Conservation (phyloP, 2,113 vertebrate genomes). For the Chitala chitala region DNA sequence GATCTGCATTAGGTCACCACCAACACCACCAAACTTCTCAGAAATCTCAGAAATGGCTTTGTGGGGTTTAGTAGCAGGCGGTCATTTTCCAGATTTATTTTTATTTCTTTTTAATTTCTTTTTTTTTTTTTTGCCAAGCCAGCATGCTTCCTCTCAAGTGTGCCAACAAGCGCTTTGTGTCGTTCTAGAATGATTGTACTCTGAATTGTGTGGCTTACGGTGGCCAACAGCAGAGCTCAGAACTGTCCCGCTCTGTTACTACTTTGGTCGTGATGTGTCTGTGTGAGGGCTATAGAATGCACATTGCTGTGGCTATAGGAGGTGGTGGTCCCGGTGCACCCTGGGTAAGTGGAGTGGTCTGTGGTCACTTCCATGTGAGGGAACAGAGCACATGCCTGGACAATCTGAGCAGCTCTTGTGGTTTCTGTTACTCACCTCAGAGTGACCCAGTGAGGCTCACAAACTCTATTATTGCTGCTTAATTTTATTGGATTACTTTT, state of each 20-base stretch:
- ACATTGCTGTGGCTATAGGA: no score
- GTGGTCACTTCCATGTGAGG: not conserved
- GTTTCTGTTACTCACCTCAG: not conserved
- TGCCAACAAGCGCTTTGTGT: constrained; percentile 52
- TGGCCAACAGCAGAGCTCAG: not conserved
- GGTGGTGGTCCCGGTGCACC: no score
- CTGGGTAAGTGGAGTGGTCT: constrained; percentile 7
- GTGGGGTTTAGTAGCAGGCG: constrained; percentile 52
- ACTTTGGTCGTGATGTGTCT: no score
- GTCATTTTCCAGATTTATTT: constrained; percentile 43
- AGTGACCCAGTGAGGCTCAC: not conserved
- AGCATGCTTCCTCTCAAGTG: constrained; percentile 1
- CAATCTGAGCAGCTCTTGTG: not conserved
- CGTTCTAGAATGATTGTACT: not conserved
- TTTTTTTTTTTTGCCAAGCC: not conserved
- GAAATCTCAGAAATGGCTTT: constrained; percentile 37
- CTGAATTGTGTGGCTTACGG: not conserved
- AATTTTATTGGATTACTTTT: not conserved
- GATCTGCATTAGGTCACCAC: constrained; percentile 39
- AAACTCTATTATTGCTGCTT: not conserved
- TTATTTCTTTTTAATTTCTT: constrained; percentile 37
- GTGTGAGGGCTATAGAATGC: no score
- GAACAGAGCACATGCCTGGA: not conserved
- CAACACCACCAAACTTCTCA: constrained; percentile 41
- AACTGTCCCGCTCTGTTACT: not conserved